Base-by-base conservation (phyloP, 2,113 vertebrate species). In the Bujurquina vittata region DNA sequence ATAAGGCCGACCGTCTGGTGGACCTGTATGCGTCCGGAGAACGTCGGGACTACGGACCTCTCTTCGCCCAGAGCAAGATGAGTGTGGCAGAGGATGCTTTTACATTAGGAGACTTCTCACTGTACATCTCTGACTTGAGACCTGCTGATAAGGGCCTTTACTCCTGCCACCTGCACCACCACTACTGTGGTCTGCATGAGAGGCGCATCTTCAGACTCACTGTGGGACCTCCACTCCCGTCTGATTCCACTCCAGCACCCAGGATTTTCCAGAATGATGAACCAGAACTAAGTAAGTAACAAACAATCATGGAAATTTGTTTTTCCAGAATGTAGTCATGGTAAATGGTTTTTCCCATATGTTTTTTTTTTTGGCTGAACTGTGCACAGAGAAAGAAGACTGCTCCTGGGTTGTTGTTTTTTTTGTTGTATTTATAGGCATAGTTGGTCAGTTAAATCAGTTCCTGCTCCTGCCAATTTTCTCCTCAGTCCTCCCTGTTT, bases 131-230 rank as follows among this genome's bases (percentile, higher is more conserved):
- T 0, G 77, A 88, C 62, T 88, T 99, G 94, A 97, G 95, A 83
- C 96, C 92, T 0, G 93, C 93, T 0, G 96, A 99, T 2, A 96
- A 96, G 87, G 98, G 98, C 72, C 96, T 97, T 26, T 99, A 99
- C 83, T 98, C 97, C 23, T 99, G 98, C 89, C 96, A 98, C 89
- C 94, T 99, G 85, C 98, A 99, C 85, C 98, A 99, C 55, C 98
- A 99, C 89, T 99, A 99, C 95, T 99, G 98, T 1, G 98, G 98
- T 1, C 94, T 99, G 20, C 96, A 98, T 0, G 97, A 99, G 90
- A 96, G 98, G 58, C 95, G 97, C 17, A 95, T 98, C 91, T 99
- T 97, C 95, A 95, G 93, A 43, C 90, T 99, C 78, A 87, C 85
- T 0, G 96, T 99, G 49, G 91, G 43, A 0, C 95, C 97, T 56